phyloP scores from a whole-genome alignment of 2,113 vertebrate genomes.

The Naja naja region DNA sequence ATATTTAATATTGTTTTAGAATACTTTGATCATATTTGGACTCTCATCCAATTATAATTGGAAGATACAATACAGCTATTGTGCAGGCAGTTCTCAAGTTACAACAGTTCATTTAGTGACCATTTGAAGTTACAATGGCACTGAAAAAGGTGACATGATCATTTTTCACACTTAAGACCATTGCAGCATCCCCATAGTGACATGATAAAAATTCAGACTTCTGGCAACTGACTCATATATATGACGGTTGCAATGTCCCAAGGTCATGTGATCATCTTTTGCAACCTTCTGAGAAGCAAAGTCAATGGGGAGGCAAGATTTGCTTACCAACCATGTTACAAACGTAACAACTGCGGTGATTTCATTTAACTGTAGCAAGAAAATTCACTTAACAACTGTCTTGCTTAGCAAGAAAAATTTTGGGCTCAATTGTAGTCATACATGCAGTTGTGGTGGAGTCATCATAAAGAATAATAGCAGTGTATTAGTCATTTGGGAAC shows the following conservation, averaged over 20 bases:
- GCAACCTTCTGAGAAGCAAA: neutral
- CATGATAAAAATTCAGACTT: neutral
- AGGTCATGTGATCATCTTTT: neutral
- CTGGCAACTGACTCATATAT: neutral
- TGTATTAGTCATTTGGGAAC: neutral
- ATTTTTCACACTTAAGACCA: too few species aligned
- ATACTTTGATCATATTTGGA: neutral
- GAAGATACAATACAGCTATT: neutral
- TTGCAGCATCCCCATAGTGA: neutral
- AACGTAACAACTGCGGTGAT: neutral
- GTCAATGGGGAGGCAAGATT: neutral
- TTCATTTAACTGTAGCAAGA: neutral
- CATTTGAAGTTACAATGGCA: neutral
- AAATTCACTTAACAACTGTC: neutral
- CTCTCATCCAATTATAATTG: constrained; percentile 3
- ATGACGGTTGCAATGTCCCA: neutral
- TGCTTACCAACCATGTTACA: neutral
- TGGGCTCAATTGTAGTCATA: neutral
- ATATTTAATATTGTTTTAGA: neutral
- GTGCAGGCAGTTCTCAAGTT: neutral
- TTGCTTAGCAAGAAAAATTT: neutral
- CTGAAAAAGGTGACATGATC: too few species aligned
- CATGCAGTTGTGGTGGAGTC: neutral
- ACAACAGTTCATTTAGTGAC: neutral
- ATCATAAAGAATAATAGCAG: neutral